Conservation (phyloP, 2,888 invertebrate species). For the Xestia sexstrigata region DNA sequence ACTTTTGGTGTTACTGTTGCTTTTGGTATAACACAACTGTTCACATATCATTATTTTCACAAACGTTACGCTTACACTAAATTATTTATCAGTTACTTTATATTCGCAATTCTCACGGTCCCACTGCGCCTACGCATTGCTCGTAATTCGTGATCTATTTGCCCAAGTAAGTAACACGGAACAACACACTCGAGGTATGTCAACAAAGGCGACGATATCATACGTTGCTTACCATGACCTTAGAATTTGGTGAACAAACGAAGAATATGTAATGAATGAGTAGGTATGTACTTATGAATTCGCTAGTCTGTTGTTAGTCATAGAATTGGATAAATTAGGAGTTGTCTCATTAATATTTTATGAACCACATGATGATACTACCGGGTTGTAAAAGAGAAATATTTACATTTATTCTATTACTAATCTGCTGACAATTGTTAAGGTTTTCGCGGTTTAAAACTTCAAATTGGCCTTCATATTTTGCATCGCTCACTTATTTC, state of each 20-base stretch:
- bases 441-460: background rate
- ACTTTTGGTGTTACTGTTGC: background rate
- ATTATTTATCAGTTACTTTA: slow-evolving; percentile 13
- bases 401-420: background rate
- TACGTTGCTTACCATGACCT: slow-evolving; percentile 48
- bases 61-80: background rate
- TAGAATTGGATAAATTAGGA: slow-evolving; percentile 24
- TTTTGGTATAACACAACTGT: slow-evolving; percentile 16
- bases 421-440: background rate
- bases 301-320: slow-evolving; percentile 34
- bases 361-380: slow-evolving; percentile 14
- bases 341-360: slow-evolving; percentile 33
- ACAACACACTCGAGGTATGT: slow-evolving; percentile 15
- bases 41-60: background rate
- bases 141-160: slow-evolving; percentile 46
- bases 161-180: slow-evolving; percentile 45
- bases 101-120: slow-evolving; percentile 28
- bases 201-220: slow-evolving; percentile 43
- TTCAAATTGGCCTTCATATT: background rate
- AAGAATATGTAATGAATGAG: slow-evolving; percentile 49
- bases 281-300: slow-evolving; percentile 26
- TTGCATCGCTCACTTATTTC: slow-evolving; percentile 21
- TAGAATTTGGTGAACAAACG: slow-evolving; percentile 49
- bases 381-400: background rate
- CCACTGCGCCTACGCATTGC: slow-evolving; percentile 14